Conservation (phyloP, 2,888 invertebrate species). For the Parnassius smintheus region DNA sequence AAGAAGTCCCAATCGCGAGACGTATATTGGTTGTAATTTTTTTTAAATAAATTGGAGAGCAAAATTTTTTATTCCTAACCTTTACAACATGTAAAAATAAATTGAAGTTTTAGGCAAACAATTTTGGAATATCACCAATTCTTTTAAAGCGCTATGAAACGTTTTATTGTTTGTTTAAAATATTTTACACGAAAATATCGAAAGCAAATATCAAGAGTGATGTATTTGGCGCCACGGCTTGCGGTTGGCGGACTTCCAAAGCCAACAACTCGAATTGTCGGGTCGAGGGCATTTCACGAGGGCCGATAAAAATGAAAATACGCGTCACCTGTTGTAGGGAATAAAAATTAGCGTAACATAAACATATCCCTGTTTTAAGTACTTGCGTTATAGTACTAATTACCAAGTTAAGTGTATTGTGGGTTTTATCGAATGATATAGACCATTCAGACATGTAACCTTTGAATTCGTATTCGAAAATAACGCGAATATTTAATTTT, state of each 20-base stretch:
- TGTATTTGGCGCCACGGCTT: constrained; percentile 27
- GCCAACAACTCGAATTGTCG: constrained; percentile 30
- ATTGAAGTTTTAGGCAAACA: not conserved
- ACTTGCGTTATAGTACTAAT: too few relatives aligned
- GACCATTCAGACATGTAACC: too few relatives aligned
- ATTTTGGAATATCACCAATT: constrained; percentile 6
- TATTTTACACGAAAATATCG: constrained; percentile 23
- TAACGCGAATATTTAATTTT: too few relatives aligned
- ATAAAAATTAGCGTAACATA: constrained; percentile 8
- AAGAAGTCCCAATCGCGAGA: too few relatives aligned
- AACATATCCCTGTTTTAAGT: too few relatives aligned
- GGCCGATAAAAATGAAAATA: constrained; percentile 35
- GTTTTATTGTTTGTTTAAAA: constrained; percentile 24
- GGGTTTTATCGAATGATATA: too few relatives aligned
- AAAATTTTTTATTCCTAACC: too few relatives aligned
- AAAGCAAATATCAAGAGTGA: constrained; percentile 28
- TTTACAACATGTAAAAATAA: too few relatives aligned
- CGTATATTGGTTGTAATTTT: too few relatives aligned
- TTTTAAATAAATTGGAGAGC: too few relatives aligned
- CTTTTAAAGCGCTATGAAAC: constrained; percentile 4
- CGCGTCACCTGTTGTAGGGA: constrained; percentile 30
- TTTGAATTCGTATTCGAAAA: too few relatives aligned
- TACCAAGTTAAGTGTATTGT: too few relatives aligned
- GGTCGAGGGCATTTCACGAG: constrained; percentile 39
- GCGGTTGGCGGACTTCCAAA: constrained; percentile 40